A percentile compares a stretch with the other conserved stretches of the same genome.
Evolutionary conservation across 37 sponge, comb jelly and placozoan genomes (phyloP).

Genomic region (Beroe forskalii): DNA sequence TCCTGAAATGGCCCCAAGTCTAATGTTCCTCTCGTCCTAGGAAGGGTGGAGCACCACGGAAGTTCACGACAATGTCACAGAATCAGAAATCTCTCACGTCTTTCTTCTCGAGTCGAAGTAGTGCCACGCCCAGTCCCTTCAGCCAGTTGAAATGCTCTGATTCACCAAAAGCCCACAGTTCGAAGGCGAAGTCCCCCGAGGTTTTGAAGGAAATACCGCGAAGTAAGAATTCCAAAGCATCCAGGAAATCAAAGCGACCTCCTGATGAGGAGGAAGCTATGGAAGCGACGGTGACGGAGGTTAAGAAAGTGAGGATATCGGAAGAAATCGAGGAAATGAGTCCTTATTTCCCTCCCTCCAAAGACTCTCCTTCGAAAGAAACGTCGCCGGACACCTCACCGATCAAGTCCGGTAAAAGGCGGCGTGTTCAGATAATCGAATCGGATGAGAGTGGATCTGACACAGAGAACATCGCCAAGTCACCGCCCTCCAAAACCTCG

Average conservation of each 20-base stretch:
- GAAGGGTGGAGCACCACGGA: too few species aligned
- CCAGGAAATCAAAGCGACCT: not conserved
- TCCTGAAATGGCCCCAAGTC: too few species aligned
- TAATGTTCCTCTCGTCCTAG: too few species aligned
- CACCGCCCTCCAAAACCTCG: not conserved
- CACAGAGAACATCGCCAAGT: not conserved
- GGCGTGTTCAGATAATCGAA: constrained; percentile 40
- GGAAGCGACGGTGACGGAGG: constrained; percentile 4
- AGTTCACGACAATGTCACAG: not conserved
- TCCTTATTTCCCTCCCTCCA: not conserved
- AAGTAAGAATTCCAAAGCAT: not conserved
- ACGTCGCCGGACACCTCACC: constrained; percentile 22
- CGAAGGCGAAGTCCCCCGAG: not conserved
- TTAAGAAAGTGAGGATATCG: constrained; percentile 43
- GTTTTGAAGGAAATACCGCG: constrained; percentile 7
- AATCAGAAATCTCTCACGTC: constrained; percentile 12
- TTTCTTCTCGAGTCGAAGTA: constrained; percentile 19
- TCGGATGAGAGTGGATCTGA: not conserved
- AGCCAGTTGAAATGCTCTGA: constrained; percentile 70
- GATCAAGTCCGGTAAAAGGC: not conserved
- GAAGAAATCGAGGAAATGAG: not conserved
- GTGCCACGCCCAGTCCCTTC: constrained; percentile 26
- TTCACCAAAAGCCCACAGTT: not conserved
- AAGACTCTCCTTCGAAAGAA: not conserved
- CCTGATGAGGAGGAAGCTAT: not conserved